Conservation (phyloP, 2,113 vertebrate species). For the Chaetura pelagica region DNA sequence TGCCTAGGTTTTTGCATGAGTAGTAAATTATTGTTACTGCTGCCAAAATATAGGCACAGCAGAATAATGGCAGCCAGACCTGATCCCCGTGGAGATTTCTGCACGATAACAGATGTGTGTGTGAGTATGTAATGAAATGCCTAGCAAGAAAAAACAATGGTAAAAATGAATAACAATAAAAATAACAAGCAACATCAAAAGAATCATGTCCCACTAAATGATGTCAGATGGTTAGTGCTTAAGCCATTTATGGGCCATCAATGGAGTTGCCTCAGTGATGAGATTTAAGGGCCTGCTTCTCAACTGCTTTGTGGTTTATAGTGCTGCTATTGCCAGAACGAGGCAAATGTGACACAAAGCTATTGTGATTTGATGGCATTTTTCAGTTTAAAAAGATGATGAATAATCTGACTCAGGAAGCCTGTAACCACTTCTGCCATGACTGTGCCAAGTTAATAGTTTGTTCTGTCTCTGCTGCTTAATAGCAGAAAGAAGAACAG, state of each 20-base stretch:
- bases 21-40: neutral
- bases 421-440: neutral
- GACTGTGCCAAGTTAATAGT: neutral
- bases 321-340: neutral
- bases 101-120: neutral
- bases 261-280: rapidly evolving
- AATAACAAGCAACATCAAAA: neutral
- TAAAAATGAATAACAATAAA: neutral
- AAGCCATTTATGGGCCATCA: neutral
- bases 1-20: neutral
- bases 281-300: neutral
- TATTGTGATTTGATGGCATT: neutral
- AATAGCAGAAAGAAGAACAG: neutral
- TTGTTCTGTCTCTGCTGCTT: neutral
- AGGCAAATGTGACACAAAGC: neutral
- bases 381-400: neutral
- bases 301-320: neutral
- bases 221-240: neutral
- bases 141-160: neutral
- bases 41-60: neutral
- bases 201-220: neutral
- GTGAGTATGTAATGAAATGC: neutral
- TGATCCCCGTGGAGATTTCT: neutral
- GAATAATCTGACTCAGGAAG: neutral
- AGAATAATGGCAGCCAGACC: neutral